Evolutionary conservation across 2,113 vertebrate species (phyloP).

Genomic region (Amblyornis subalaris): DNA sequence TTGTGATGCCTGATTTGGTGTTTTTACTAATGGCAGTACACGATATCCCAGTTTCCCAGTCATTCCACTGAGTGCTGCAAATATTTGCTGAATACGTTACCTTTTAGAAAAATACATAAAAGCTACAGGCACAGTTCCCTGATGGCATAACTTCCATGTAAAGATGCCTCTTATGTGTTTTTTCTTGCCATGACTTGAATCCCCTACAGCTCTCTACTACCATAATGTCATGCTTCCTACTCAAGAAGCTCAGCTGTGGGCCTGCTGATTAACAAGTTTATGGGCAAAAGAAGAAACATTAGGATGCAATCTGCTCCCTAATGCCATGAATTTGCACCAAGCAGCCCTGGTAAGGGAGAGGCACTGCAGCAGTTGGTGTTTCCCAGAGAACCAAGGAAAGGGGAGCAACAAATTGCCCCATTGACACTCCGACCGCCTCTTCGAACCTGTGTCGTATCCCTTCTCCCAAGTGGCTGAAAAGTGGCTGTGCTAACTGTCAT

Average conservation of each 20-base stretch:
- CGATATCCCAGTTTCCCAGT: neutral
- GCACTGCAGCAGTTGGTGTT: neutral
- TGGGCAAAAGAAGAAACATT: neutral
- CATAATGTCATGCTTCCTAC: neutral
- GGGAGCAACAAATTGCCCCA: fast-evolving
- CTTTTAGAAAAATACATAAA: neutral
- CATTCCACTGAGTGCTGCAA: neutral
- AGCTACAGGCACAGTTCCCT: neutral
- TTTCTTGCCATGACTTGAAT: neutral
- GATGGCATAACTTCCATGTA: neutral
- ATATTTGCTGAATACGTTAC: neutral
- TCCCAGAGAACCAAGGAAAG: neutral
- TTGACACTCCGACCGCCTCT: neutral
- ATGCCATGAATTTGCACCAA: neutral
- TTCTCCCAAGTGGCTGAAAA: neutral
- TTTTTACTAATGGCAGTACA: neutral
- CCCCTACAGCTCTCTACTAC: neutral
- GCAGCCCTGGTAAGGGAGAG: neutral
- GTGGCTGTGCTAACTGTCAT: neutral
- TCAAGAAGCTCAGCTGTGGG: neutral
- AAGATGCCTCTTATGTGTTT: neutral
- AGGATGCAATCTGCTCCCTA: neutral
- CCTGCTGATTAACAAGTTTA: neutral
- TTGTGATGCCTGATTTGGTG: neutral
- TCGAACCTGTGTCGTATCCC: neutral